Percentiles rank a stretch among this genome's conserved stretches.
phyloP scores from a whole-genome alignment of 2,113 vertebrate genomes.

The Erpornis zantholeuca region DNA sequence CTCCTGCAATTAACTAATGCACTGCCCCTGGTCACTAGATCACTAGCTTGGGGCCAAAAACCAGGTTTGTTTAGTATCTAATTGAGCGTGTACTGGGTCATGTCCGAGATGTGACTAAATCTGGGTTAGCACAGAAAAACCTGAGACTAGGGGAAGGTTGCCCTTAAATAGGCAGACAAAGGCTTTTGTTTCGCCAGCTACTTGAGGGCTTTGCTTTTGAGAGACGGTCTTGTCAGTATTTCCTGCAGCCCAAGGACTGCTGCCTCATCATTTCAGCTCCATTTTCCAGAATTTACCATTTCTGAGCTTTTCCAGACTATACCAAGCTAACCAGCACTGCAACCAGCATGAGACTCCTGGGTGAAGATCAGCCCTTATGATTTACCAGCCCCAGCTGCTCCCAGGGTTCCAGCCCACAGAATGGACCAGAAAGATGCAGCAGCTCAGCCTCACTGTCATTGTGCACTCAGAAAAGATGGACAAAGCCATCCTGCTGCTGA shows the following conservation, averaged over 20 bases:
- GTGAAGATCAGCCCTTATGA: not conserved
- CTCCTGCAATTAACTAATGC: not conserved
- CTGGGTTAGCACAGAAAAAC: not conserved
- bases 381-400: not conserved
- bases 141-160: not conserved
- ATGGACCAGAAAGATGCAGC: not conserved
- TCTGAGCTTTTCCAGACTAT: not conserved
- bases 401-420: not conserved
- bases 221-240: not conserved
- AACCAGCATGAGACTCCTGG: not conserved
- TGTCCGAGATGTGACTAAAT: not conserved
- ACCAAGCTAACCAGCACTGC: not conserved
- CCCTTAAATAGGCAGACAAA: not conserved
- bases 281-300: not conserved
- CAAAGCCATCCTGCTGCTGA: not conserved
- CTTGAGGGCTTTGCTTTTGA: not conserved
- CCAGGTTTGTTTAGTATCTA: not conserved
- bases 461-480: not conserved
- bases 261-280: slow-evolving; percentile 9
- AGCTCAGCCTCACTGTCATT: not conserved
- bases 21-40: not conserved
- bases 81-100: not conserved
- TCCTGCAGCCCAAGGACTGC: not conserved
- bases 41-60: not conserved
- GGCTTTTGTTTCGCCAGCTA: not conserved